phyloP scores from a whole-genome alignment of 2,888 invertebrate genomes.

The Drosophila formosana region DNA sequence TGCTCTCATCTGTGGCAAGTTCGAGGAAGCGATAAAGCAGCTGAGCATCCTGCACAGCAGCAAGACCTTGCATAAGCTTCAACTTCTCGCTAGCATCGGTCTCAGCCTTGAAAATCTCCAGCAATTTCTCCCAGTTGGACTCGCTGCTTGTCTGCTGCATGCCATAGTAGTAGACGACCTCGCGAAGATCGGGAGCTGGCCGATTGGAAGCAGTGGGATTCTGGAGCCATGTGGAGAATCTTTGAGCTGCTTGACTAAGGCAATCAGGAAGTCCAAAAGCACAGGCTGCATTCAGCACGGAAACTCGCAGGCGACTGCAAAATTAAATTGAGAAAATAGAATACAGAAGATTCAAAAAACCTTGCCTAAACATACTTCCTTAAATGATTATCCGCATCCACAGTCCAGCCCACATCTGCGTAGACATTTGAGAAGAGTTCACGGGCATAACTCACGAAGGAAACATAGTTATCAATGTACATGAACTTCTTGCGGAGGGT shows the following conservation, averaged over 20 bases:
- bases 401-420: constrained; percentile 88
- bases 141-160: constrained; percentile 87
- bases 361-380: constrained; percentile 64
- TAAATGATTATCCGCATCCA: constrained; percentile 84
- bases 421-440: constrained; percentile 87
- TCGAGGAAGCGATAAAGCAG: constrained; percentile 89
- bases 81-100: constrained; percentile 91
- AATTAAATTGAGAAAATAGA: not conserved
- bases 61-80: constrained; percentile 90
- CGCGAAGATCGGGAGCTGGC: constrained; percentile 88
- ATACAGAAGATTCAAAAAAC: not conserved
- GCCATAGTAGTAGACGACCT: constrained; percentile 89
- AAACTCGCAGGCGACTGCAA: constrained; percentile 88
- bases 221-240: constrained; percentile 88
- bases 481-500: constrained; percentile 86
- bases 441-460: constrained; percentile 87
- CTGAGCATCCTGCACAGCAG: constrained; percentile 88
- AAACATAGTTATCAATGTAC: constrained; percentile 86
- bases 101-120: constrained; percentile 89
- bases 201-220: constrained; percentile 73
- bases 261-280: constrained; percentile 88
- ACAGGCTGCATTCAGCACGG: constrained; percentile 88
- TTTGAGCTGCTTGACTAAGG: constrained; percentile 86
- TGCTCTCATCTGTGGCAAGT: constrained; percentile 89
- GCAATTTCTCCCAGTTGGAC: constrained; percentile 90